A percentile compares a stretch with the other conserved stretches of the same genome.
These are phyloP conservation scores for Pseudopleuronectes americanus DNA, from an alignment of 2,797 vertebrate species.

Conservation along the genomic window DNA sequence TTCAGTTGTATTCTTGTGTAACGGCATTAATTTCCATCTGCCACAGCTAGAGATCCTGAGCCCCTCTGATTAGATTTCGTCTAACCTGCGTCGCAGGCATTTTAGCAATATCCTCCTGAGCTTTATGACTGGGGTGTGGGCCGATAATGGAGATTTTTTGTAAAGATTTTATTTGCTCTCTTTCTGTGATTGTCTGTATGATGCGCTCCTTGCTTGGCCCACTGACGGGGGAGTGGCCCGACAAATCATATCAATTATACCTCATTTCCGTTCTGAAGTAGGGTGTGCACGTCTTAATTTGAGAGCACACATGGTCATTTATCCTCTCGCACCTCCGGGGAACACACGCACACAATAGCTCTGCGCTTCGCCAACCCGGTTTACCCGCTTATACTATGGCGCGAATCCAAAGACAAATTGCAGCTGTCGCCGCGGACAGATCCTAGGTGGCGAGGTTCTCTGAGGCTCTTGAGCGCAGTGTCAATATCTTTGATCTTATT, in stretches of 20 bases:
- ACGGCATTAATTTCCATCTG: slow-evolving; percentile 45
- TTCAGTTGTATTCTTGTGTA: slow-evolving; percentile 8
- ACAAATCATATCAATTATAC: slow-evolving; percentile 78
- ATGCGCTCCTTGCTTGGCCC: slow-evolving; percentile 45
- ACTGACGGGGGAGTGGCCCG: slow-evolving; percentile 54
- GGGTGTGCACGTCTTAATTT: slow-evolving; percentile 60
- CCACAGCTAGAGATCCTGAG: slow-evolving; percentile 33
- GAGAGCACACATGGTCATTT: slow-evolving; percentile 58
- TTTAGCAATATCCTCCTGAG: slow-evolving; percentile 36
- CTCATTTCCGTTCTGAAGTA: slow-evolving; percentile 74
- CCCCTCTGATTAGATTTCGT: slow-evolving; percentile 50
- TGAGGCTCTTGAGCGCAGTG: slow-evolving; percentile 40
- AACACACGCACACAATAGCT: slow-evolving; percentile 55
- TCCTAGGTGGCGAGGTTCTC: slow-evolving; percentile 47
- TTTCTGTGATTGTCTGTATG: slow-evolving; percentile 51
- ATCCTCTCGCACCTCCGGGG: slow-evolving; percentile 61
- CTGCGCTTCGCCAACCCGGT: slow-evolving; percentile 49
- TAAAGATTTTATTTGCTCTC: slow-evolving; percentile 35
- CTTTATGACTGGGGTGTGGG: slow-evolving; percentile 22
- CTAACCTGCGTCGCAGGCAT: slow-evolving; percentile 28
- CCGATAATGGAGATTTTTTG: slow-evolving; percentile 35
- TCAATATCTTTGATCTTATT: slow-evolving; percentile 72
- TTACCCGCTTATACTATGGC: slow-evolving; percentile 29
- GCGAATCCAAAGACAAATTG: slow-evolving; percentile 53
- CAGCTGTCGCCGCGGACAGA: slow-evolving; percentile 45